These are phyloP conservation scores for Bhutanitis thaidina DNA, from an alignment of 2,888 invertebrate species.

Conservation along the genomic window DNA sequence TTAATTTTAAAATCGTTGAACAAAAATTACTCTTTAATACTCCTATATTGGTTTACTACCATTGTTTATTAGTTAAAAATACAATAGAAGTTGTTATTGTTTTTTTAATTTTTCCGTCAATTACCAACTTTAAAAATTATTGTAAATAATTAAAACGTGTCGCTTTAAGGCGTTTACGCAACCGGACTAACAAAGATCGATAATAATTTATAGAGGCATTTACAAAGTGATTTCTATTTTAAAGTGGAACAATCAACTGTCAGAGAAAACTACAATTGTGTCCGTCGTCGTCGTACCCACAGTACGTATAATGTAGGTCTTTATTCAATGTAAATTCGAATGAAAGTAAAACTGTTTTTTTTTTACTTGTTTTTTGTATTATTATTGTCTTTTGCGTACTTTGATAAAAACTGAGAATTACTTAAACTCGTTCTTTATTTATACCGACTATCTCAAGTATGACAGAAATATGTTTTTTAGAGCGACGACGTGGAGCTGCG, in stretches of 20 bases:
- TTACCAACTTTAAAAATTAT: constrained; percentile 1
- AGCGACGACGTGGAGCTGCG: too few relatives aligned
- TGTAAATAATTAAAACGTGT: background rate
- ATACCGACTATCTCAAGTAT: too few relatives aligned
- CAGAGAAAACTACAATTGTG: constrained; percentile 29
- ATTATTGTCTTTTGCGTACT: too few relatives aligned
- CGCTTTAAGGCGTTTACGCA: background rate
- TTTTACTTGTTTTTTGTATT: background rate
- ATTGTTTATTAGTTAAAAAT: too few relatives aligned
- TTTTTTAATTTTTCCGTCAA: too few relatives aligned
- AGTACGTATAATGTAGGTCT: constrained; percentile 12
- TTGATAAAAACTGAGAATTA: too few relatives aligned
- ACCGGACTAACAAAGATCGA: background rate
- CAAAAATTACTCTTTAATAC: too few relatives aligned
- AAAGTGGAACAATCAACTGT: constrained; percentile 36
- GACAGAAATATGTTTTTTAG: too few relatives aligned
- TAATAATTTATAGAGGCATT: background rate
- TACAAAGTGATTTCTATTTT: constrained; percentile 32
- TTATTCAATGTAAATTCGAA: constrained; percentile 12
- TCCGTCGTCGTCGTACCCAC: constrained; percentile 23
- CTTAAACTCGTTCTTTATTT: too few relatives aligned
- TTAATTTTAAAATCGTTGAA: too few relatives aligned
- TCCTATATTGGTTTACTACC: too few relatives aligned
- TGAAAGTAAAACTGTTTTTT: background rate
- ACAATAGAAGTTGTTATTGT: too few relatives aligned